Conservation (phyloP, 2,797 vertebrate species). For the Threskiornis aethiopicus region DNA sequence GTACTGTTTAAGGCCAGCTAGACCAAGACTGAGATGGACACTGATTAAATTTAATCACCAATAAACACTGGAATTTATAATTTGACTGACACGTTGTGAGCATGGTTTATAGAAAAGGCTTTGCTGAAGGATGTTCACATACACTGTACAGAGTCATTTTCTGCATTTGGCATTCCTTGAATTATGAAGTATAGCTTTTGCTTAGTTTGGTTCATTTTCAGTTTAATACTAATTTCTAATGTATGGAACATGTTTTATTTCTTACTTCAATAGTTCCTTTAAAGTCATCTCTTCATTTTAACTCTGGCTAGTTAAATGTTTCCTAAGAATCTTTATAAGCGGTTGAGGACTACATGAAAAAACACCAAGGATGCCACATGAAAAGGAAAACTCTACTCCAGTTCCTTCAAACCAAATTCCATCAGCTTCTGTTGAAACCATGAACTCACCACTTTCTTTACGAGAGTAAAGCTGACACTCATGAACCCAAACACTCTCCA, state of each 20-base stretch:
- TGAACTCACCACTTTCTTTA: slow-evolving; percentile 49
- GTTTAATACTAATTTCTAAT: neutral
- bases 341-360: neutral
- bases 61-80: neutral
- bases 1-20: neutral
- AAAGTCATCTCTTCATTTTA: neutral
- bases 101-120: neutral
- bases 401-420: slow-evolving; percentile 45
- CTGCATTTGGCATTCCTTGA: neutral
- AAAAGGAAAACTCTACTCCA: slow-evolving; percentile 1
- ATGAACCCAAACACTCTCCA: neutral
- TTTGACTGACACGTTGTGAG: neutral
- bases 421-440: slow-evolving; percentile 33
- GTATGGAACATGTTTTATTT: neutral
- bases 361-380: neutral
- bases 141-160: neutral
- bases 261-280: neutral
- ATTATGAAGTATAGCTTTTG: neutral
- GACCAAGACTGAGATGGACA: neutral
- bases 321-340: neutral
- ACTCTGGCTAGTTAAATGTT: slow-evolving; percentile 11
- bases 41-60: neutral
- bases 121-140: neutral
- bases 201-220: neutral
- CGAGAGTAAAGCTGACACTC: neutral